These are phyloP conservation scores for Peromyscus californicus DNA, from an alignment of 2,113 vertebrate genomes.

Conservation along the genomic window DNA sequence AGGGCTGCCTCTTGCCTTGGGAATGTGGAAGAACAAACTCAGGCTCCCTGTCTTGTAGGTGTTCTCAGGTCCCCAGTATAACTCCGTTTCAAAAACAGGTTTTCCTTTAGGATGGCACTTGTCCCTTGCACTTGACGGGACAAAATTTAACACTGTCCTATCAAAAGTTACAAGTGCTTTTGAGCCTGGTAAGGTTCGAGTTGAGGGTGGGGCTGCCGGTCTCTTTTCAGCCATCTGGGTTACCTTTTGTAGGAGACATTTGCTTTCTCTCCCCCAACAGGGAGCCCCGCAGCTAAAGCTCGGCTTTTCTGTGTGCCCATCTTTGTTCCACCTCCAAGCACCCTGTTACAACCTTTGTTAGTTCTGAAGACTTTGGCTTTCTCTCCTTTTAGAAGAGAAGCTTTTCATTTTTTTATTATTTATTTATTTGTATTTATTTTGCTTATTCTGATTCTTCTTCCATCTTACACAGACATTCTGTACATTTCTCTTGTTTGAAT, in stretches of 20 bases:
- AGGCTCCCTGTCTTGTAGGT: no score
- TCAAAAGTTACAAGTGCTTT: background rate
- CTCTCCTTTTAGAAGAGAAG: background rate
- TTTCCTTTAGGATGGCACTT: background rate
- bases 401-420: background rate
- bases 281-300: background rate
- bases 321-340: background rate
- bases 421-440: background rate
- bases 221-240: background rate
- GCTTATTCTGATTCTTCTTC: background rate
- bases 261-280: background rate
- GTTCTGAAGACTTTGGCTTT: background rate
- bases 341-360: background rate
- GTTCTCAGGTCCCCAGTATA: background rate
- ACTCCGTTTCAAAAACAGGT: background rate
- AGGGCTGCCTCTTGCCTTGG: background rate
- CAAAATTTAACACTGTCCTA: background rate
- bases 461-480: background rate
- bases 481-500: background rate
- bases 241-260: background rate
- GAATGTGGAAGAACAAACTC: no score
- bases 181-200: background rate
- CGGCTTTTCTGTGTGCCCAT: background rate
- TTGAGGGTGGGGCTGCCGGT: background rate
- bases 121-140: background rate